Evolutionary conservation across 2,797 vertebrate species (phyloP).

Genomic region (Anisognathus igniventris): DNA sequence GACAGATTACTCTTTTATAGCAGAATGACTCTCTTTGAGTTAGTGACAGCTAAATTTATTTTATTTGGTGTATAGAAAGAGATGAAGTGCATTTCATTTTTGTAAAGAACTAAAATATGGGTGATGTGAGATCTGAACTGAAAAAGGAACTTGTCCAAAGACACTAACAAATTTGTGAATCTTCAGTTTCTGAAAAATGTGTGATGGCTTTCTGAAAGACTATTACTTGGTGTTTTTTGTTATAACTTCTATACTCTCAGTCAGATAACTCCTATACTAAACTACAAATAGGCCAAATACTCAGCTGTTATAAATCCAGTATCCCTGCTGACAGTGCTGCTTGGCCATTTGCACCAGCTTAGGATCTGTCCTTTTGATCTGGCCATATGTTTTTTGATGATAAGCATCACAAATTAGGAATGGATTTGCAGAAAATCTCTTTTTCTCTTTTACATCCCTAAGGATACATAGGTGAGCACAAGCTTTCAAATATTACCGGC

Average conservation of each 20-base stretch:
- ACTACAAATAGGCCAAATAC: neutral
- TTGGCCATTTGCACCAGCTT: neutral
- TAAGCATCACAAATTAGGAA: conserved; percentile 28
- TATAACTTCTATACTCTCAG: neutral
- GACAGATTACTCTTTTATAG: neutral
- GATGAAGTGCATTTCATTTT: neutral
- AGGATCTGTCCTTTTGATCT: neutral
- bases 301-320: neutral
- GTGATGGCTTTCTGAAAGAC: neutral
- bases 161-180: neutral
- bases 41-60: neutral
- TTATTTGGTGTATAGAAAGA: neutral
- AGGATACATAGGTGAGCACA: neutral
- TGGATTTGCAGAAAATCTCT: conserved; percentile 1
- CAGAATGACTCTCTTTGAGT: neutral
- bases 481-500: neutral
- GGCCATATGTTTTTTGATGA: neutral
- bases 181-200: neutral
- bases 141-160: neutral
- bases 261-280: neutral
- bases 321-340: neutral
- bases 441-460: neutral
- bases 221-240: neutral
- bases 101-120: neutral
- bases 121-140: neutral